phyloP scores from a whole-genome alignment of 2,797 vertebrate genomes.

The Mus minutoides region DNA sequence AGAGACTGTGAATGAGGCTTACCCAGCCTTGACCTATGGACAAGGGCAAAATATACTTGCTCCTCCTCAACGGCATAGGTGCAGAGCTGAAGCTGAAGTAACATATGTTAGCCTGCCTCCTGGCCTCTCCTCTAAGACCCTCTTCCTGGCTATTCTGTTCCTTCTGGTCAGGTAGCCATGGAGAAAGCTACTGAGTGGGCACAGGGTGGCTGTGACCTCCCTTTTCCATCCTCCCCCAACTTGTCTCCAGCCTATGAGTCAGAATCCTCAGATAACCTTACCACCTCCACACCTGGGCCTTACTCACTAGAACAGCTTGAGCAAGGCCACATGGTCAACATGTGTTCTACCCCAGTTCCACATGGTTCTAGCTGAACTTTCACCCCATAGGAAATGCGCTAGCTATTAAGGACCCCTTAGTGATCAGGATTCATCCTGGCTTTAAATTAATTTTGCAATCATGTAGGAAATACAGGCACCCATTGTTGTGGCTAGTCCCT shows the following conservation, averaged over 20 bases:
- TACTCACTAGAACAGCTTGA: neutral
- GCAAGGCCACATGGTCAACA: neutral
- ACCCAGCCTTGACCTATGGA: neutral
- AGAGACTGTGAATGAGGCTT: neutral
- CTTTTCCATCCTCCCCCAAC: neutral
- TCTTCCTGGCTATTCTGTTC: neutral
- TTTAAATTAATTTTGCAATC: neutral
- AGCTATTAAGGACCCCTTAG: neutral
- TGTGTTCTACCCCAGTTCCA: neutral
- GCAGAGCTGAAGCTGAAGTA: neutral
- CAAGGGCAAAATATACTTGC: neutral
- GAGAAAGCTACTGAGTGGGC: accelerated
- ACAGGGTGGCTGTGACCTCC: neutral
- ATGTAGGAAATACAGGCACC: accelerated
- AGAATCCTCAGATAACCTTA: neutral
- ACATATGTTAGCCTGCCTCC: neutral
- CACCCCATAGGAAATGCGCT: neutral
- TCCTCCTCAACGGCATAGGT: neutral
- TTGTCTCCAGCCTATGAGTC: neutral
- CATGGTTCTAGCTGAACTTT: neutral
- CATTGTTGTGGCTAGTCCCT: neutral
- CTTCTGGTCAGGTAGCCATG: neutral
- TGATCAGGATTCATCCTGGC: neutral
- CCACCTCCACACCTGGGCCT: neutral
- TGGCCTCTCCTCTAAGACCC: neutral